These are phyloP conservation scores for Anticlea derivata DNA, from an alignment of 2,888 invertebrate species.

Conservation along the genomic window DNA sequence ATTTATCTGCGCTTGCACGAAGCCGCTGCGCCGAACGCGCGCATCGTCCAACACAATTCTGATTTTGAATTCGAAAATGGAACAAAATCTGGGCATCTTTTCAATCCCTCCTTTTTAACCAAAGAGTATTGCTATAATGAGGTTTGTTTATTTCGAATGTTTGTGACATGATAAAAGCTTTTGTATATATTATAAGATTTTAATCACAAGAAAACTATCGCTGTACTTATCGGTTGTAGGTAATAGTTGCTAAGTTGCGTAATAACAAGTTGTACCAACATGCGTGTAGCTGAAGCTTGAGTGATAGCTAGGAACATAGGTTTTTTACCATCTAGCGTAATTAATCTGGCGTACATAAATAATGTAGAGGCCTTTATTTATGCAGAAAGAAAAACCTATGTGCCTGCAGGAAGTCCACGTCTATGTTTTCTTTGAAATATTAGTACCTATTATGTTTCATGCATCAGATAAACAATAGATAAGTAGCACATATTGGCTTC, in stretches of 20 bases:
- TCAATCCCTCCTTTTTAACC: conserved; percentile 5
- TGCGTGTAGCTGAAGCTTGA: conserved; percentile 5
- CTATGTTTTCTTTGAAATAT: conserved; percentile 12
- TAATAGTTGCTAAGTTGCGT: conserved; percentile 3
- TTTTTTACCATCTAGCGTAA: conserved; percentile 8
- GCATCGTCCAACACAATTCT: conserved; percentile 35
- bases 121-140: conserved; percentile 11
- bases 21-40: conserved; percentile 34
- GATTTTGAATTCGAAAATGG: conserved; percentile 31
- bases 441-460: conserved; percentile 17
- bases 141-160: conserved; percentile 6
- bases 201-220: neutral
- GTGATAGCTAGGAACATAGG: neutral
- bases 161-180: neutral
- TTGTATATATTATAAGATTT: neutral
- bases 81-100: conserved; percentile 20
- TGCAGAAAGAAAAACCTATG: conserved; percentile 18
- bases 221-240: neutral
- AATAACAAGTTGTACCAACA: neutral
- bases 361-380: conserved; percentile 11
- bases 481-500: neutral
- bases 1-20: conserved; percentile 42
- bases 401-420: conserved; percentile 14
- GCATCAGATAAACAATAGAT: conserved; percentile 4
- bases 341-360: conserved; percentile 10